Percentiles rank a stretch among this genome's conserved stretches.
These are phyloP conservation scores for Miichthys miiuy DNA, from an alignment of 2,797 vertebrate species.

Conservation along the genomic window DNA sequence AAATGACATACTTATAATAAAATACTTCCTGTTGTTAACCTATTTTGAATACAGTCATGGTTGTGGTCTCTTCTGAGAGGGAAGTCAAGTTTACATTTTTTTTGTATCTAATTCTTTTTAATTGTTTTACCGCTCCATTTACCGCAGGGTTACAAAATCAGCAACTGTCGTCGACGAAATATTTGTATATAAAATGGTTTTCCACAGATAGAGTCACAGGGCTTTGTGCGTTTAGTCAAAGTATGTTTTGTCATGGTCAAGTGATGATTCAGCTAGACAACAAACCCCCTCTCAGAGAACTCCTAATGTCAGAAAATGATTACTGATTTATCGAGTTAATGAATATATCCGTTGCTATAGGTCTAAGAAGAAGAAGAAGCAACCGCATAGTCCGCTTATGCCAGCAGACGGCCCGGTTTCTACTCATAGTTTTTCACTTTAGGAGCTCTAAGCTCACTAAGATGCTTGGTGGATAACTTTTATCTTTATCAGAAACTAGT, in stretches of 20 bases:
- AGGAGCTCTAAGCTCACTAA: too few species aligned
- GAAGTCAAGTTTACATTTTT: neutral
- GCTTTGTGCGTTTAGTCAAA: neutral
- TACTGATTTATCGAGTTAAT: too few species aligned
- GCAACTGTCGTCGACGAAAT: neutral
- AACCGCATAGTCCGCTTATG: too few species aligned
- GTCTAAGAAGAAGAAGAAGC: too few species aligned
- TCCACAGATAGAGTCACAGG: neutral
- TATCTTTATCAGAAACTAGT: too few species aligned
- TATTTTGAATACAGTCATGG: conserved; percentile 4
- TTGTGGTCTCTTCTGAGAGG: neutral
- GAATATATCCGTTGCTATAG: too few species aligned
- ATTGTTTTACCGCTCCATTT: neutral
- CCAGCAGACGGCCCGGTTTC: too few species aligned
- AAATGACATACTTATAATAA: neutral
- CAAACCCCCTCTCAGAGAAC: neutral
- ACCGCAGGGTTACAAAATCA: neutral
- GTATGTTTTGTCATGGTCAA: neutral
- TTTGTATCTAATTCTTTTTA: neutral
- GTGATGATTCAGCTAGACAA: neutral
- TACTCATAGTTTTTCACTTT: too few species aligned
- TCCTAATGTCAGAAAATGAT: too few species aligned
- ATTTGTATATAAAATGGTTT: neutral
- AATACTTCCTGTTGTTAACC: neutral
- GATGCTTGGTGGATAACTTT: too few species aligned